phyloP scores from a whole-genome alignment of 2,888 invertebrate genomes.

The Oligia latruncula region DNA sequence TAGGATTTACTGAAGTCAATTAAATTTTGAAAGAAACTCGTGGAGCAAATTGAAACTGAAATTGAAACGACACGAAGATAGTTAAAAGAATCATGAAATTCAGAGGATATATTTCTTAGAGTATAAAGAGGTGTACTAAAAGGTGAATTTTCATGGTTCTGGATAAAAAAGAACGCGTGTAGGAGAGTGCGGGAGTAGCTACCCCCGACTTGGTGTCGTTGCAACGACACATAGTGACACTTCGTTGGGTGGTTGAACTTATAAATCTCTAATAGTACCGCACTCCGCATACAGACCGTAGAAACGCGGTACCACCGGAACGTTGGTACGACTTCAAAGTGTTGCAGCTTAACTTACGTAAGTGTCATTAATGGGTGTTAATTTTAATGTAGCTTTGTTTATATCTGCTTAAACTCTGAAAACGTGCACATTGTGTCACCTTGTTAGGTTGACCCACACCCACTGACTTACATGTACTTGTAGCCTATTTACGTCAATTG shows the following conservation, averaged over 20 bases:
- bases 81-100: neutral
- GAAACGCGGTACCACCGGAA: constrained; percentile 26
- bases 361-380: constrained; percentile 31
- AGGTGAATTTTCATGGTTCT: neutral
- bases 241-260: constrained; percentile 1
- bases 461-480: constrained; percentile 23
- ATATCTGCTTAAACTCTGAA: constrained; percentile 9
- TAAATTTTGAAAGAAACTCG: neutral
- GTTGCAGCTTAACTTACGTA: constrained; percentile 33
- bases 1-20: constrained; percentile 12
- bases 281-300: constrained; percentile 11
- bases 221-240: too few relatives aligned
- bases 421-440: constrained; percentile 50
- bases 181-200: neutral
- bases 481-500: constrained; percentile 49
- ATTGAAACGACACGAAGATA: neutral
- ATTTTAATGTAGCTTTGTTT: constrained; percentile 16
- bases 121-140: neutral
- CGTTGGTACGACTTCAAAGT: constrained; percentile 42
- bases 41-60: neutral
- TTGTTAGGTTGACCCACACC: constrained; percentile 23
- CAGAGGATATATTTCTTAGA: neutral
- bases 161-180: neutral
- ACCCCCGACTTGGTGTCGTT: too few relatives aligned
- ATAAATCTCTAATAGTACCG: constrained; percentile 29